Base-by-base conservation (phyloP, 2,113 vertebrate species). In the Pollachius pollachius region DNA sequence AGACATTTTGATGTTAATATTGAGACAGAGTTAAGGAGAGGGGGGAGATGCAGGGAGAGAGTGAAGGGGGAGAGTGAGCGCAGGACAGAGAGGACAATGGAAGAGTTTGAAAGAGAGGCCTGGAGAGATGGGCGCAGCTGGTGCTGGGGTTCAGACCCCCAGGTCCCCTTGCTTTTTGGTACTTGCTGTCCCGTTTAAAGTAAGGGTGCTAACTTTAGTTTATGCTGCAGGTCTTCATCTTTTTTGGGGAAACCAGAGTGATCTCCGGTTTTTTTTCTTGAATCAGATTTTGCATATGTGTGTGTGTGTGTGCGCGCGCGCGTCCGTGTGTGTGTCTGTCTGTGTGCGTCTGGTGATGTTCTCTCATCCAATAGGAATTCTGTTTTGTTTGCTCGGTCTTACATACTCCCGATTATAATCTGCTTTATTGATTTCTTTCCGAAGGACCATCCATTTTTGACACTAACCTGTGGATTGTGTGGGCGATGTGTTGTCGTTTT, bases 41-140 rank as follows among this genome's bases (percentile, higher is more conserved):
- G 52, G 19, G 69, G 12, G 75, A 70, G 79, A 19, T 85, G 71
- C 54, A 60, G 67, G 56, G n/a, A 75, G 72, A 81, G 67, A 73
- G 74, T 27, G 63, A 65, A 3, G 57, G 83, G 54, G 41, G 41
- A 63, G 30, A 17, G 75, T 68, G 63, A 74, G 57, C 72, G 56
- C 68, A 57, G 52, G 70, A 71, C 69, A 74, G 68, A 83, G 80
- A 4, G 58, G 62, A 59, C 74, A 52, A 60, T n/a, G 57, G 65
- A 48, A 65, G 13, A 70, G 76, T 80, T 57, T 67, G 74, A 41
- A 59, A 73, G 27, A 83, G 67, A 65, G 83, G 79, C 81, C 92
- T 82, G 91, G 93, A 90, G 93, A 92, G 88, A 92, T 92, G 80
- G 94, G 94, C 93, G 91, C 92, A 93, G 91, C 91, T 95, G 94